Evolutionary conservation across 1,140 invertebrate species (phyloP).

Genomic region (Atta cephalotes): DNA sequence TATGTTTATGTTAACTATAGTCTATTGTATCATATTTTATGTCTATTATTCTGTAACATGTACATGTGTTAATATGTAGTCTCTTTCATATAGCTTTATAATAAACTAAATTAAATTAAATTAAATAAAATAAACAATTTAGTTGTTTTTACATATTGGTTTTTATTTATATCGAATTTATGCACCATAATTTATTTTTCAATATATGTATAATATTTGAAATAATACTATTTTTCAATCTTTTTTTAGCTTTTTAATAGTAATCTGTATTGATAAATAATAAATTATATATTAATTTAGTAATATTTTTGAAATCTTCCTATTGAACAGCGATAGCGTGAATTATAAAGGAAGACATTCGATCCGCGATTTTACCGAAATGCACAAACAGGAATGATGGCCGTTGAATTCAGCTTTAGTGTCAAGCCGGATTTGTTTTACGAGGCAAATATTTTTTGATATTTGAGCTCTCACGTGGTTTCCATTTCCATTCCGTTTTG

Average conservation of each 20-base stretch:
- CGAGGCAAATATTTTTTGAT: slow-evolving; percentile 51
- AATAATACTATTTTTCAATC: neutral
- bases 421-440: slow-evolving; percentile 37
- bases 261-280: neutral
- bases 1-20: too few species aligned
- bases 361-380: slow-evolving; percentile 5
- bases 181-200: neutral
- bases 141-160: neutral
- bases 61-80: too few species aligned
- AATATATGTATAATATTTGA: neutral
- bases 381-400: slow-evolving; percentile 12
- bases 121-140: neutral
- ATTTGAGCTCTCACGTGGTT: slow-evolving; percentile 24
- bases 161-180: slow-evolving; percentile 13
- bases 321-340: neutral
- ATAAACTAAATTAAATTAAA: too few species aligned
- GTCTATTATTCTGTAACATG: too few species aligned
- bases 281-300: neutral
- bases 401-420: slow-evolving; percentile 35
- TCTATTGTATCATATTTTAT: too few species aligned
- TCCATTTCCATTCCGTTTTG: slow-evolving; percentile 30
- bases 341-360: slow-evolving; percentile 6
- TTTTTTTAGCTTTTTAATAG: neutral
- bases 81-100: too few species aligned
- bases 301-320: neutral